phyloP scores from a whole-genome alignment of 2,113 vertebrate species.

The Struthio camelus region DNA sequence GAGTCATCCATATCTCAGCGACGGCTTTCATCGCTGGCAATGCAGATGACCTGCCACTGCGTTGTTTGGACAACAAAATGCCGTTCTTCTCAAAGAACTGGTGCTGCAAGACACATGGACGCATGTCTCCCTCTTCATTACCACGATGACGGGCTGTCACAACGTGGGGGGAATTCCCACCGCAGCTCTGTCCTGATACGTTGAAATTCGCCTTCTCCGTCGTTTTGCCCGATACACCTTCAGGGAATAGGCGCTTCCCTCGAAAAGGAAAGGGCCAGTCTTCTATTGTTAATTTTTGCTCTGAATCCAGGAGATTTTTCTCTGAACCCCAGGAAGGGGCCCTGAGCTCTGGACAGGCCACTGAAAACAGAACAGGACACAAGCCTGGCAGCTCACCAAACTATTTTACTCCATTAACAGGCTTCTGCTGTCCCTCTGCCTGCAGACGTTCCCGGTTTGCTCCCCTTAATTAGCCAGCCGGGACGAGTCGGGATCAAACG shows the following conservation, averaged over 20 bases:
- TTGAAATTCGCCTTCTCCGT: constrained; percentile 3
- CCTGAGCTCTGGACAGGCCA: neutral
- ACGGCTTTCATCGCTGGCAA: neutral
- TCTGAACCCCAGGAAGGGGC: neutral
- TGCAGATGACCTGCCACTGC: neutral
- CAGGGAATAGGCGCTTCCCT: neutral
- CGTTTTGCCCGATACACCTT: neutral
- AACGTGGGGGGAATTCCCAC: neutral
- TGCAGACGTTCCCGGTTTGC: neutral
- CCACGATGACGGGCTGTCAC: neutral
- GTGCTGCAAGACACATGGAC: fast-evolving
- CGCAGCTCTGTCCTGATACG: neutral
- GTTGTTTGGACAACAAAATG: fast-evolving
- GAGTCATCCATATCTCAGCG: neutral
- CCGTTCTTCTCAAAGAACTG: fast-evolving
- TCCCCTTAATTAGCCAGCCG: neutral
- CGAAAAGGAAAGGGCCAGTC: neutral
- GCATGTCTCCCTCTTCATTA: neutral
- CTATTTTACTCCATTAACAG: neutral
- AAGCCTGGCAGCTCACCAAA: neutral
- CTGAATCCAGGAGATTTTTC: neutral
- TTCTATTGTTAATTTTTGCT: neutral
- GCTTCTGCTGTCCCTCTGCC: neutral
- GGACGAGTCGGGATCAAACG: fast-evolving
- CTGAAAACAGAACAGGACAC: neutral